Evolutionary conservation across 64 coral and sea anemone species (phyloP), one percentile per base, ranked within the genome.

Genomic region (Montipora sp.): DNA sequence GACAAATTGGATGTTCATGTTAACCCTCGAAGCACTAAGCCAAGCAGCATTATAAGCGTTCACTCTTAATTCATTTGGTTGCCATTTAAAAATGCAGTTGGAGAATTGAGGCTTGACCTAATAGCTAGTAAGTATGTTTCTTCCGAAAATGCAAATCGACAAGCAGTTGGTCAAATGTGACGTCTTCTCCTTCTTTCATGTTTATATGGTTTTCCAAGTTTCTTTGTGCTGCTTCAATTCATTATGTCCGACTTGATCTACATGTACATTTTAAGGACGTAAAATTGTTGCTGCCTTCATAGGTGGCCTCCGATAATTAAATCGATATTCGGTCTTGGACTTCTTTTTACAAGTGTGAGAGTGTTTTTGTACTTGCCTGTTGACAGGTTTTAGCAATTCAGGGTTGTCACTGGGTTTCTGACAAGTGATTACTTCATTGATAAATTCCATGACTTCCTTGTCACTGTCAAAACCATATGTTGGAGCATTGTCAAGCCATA

Each of bases 1-100:
- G 3, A 84, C 81, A 84, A 59, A 63, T 23, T 84, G 81, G 22
- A 84, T 84, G 23, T 84, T 59, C 81, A 80, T 80, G 24, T 80
- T 80, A n/a, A 45, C 83, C 45, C 27, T 87, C 83, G 46, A 87
- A 44, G 59, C 83, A 10, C 18, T 20, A 72, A 87, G 83, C 13
- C 83, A 87, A n/a, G 23, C 27, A 43, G 21, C 24, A 15, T 87
- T 87, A 60, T 87, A 87, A 50, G 70, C 73, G 20, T 87, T 87
- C 10, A 87, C 47, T 20, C 67, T 60, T 73, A 71, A 27, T 16
- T 87, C 83, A 73, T 87, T 15, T n/a, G 5, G 14, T 12, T 72
- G 18, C 83, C 51, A 80, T 73, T 71, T 16, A 87, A 48, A 44
- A 87, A 87, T 15, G 73, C 18, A 36, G 68, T 72, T 0, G 83